These are phyloP conservation scores for Chamaetylas fuelleborni DNA, from an alignment of 2,113 vertebrate species.

Conservation along the genomic window DNA sequence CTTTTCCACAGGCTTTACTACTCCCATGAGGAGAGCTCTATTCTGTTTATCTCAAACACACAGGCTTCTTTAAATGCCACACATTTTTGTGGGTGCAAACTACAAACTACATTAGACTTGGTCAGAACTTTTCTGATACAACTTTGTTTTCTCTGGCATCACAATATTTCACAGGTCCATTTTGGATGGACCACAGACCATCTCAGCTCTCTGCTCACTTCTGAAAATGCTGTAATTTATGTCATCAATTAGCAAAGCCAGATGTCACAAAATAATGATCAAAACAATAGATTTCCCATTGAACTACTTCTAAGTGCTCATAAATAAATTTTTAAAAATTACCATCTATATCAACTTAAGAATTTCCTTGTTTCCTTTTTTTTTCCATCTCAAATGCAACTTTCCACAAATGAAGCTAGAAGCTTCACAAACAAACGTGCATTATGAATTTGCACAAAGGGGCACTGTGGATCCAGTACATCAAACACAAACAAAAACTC, in stretches of 20 bases:
- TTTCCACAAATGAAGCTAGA: not conserved
- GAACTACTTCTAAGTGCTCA: not conserved
- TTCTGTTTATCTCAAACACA: conserved; percentile 2
- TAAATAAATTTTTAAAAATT: not conserved
- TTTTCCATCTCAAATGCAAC: not conserved
- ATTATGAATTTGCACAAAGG: not conserved
- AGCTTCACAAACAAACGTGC: not conserved
- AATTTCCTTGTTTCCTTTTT: not conserved
- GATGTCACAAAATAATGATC: not conserved
- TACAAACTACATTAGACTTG: not conserved
- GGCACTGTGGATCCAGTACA: not conserved
- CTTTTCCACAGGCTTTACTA: not conserved
- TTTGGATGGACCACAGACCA: not conserved
- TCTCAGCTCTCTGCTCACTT: not conserved
- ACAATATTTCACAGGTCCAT: not conserved
- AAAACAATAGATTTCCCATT: not conserved
- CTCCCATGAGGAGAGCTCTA: not conserved
- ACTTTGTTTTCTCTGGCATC: not conserved
- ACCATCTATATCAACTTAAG: not conserved
- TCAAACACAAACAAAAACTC: not conserved
- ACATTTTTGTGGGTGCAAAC: not conserved
- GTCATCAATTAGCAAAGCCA: not conserved
- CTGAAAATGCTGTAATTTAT: not conserved
- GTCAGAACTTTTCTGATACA: not conserved
- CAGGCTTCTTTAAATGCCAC: not conserved